These are phyloP conservation scores for Harpalus rubripes DNA, from an alignment of 2,888 invertebrate species.

Conservation along the genomic window DNA sequence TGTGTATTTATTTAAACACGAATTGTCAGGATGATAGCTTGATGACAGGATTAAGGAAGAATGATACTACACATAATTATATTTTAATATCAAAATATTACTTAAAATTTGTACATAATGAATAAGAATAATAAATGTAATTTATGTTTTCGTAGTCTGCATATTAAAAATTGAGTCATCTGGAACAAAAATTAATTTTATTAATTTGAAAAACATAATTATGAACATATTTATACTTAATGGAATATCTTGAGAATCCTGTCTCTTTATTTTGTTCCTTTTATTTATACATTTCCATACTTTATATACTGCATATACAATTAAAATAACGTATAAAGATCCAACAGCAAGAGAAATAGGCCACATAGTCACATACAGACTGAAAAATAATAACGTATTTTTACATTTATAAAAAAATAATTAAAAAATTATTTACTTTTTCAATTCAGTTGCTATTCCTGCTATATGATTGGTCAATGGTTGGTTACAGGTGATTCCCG, in stretches of 20 bases:
- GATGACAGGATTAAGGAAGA: no score
- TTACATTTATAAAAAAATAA: not conserved
- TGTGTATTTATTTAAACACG: no score
- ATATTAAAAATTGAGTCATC: conserved; percentile 5
- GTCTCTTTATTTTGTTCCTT: not conserved
- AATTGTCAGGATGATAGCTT: no score
- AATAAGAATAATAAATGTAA: not conserved
- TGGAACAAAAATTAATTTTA: not conserved
- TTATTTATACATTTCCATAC: conserved; percentile 21
- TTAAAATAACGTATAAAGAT: conserved; percentile 12
- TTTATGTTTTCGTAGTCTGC: conserved; percentile 4
- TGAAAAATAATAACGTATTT: not conserved
- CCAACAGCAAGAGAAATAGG: conserved; percentile 19
- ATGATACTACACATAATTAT: not conserved
- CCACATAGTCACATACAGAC: conserved; percentile 5
- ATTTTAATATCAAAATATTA: conserved; percentile 12
- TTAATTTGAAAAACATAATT: conserved; percentile 13
- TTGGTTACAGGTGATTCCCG: conserved; percentile 61
- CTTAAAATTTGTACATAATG: conserved; percentile 1
- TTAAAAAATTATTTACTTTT: conserved; percentile 3
- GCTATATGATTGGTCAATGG: conserved; percentile 16
- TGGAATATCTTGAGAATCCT: conserved; percentile 11
- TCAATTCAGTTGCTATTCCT: conserved; percentile 3
- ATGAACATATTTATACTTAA: conserved; percentile 14
- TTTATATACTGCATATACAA: conserved; percentile 12